These are phyloP conservation scores for Motacilla tschutschensis DNA, from an alignment of 2,113 vertebrate genomes.

Conservation along the genomic window DNA sequence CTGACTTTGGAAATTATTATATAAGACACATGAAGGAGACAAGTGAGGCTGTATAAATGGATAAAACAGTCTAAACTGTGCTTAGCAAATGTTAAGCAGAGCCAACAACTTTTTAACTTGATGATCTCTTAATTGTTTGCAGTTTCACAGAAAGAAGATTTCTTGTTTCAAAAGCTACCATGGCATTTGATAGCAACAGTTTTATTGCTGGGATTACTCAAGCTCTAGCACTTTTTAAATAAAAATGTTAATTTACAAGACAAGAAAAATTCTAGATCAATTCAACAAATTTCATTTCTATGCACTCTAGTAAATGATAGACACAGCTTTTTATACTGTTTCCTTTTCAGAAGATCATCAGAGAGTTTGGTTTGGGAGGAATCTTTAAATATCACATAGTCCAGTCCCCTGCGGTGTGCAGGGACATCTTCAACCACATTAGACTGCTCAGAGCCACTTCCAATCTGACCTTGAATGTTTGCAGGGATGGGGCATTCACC, in stretches of 20 bases:
- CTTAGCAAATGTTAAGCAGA: slow-evolving; percentile 39
- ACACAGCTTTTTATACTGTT: slow-evolving; percentile 21
- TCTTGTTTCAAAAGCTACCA: slow-evolving; percentile 54
- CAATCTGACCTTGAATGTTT: neutral
- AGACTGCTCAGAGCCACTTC: neutral
- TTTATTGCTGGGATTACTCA: slow-evolving; percentile 64
- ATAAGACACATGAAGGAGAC: slow-evolving; percentile 62
- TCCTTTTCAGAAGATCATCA: neutral
- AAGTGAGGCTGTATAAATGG: slow-evolving; percentile 47
- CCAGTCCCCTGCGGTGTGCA: neutral
- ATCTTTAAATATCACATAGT: neutral
- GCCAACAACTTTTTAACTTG: slow-evolving; percentile 54
- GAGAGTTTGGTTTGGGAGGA: neutral
- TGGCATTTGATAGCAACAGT: slow-evolving; percentile 33
- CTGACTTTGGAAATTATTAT: slow-evolving; percentile 71
- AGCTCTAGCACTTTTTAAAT: slow-evolving; percentile 38
- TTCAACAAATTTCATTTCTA: slow-evolving; percentile 42
- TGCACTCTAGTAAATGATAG: slow-evolving; percentile 10
- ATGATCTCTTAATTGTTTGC: slow-evolving; percentile 60
- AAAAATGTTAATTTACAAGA: slow-evolving; percentile 19
- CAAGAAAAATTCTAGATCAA: slow-evolving; percentile 13
- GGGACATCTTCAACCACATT: neutral
- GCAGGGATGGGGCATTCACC: neutral
- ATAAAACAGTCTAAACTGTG: slow-evolving; percentile 58
- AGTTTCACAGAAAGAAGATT: slow-evolving; percentile 47